Evolutionary conservation across 1,140 invertebrate genomes (phyloP).

Genomic region (Camponotus vicinus): DNA sequence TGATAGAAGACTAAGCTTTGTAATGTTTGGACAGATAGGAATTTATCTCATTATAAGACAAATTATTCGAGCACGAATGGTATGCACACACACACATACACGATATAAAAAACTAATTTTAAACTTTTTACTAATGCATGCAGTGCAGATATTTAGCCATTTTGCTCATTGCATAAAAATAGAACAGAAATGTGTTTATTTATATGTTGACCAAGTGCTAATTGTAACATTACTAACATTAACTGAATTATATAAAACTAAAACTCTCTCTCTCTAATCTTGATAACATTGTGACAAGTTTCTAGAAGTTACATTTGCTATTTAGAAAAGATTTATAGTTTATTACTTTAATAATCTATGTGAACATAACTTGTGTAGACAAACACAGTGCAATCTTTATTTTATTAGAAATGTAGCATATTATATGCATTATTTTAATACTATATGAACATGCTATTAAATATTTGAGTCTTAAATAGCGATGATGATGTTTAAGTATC

Average conservation of each 20-base stretch:
- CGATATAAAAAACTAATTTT: background rate
- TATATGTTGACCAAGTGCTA: background rate
- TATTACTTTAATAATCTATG: slow-evolving; percentile 5
- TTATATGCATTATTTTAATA: background rate
- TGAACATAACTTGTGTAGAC: background rate
- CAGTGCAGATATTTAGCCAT: background rate
- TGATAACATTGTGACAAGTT: slow-evolving; percentile 17
- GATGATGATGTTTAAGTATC: slow-evolving; percentile 9
- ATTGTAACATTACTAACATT: slow-evolving; percentile 41
- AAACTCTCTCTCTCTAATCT: background rate
- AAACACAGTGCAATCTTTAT: background rate
- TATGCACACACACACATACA: slow-evolving; percentile 9
- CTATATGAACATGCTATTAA: background rate
- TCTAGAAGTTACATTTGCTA: background rate
- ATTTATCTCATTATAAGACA: slow-evolving; percentile 52
- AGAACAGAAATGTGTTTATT: slow-evolving; percentile 11
- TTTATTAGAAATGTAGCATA: background rate
- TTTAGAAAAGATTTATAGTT: background rate
- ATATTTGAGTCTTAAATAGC: slow-evolving; percentile 21
- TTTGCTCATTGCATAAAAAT: background rate
- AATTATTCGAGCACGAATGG: slow-evolving; percentile 46
- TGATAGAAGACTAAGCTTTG: background rate
- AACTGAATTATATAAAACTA: background rate
- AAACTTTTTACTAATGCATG: slow-evolving; percentile 19
- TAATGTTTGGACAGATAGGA: slow-evolving; percentile 39